A percentile compares a stretch with the other conserved stretches of the same genome.
phyloP scores from a whole-genome alignment of 2,113 vertebrate genomes.

The Notarius lentiginosus region DNA sequence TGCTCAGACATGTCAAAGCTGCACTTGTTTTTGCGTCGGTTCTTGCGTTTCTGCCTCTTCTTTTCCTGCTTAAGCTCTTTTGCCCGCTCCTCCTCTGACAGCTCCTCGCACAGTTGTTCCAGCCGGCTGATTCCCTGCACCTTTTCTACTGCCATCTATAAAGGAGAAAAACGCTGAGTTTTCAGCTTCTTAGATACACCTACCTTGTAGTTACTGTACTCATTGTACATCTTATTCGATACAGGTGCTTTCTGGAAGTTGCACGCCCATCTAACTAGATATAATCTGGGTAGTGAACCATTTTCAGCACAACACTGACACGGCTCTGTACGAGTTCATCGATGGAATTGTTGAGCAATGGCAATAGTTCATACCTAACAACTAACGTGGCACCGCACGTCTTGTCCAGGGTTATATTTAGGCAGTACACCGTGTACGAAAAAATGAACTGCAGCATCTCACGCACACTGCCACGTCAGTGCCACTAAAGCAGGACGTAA shows the following conservation, averaged over 20 bases:
- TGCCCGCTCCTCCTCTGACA: slow-evolving; percentile 92
- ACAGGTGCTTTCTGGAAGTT: neutral
- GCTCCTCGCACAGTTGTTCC: slow-evolving; percentile 94
- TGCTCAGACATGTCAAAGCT: slow-evolving; percentile 82
- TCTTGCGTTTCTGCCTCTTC: slow-evolving; percentile 95
- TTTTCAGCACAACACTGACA: neutral
- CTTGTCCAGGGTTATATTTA: neutral
- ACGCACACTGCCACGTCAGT: neutral
- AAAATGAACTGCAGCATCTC: neutral
- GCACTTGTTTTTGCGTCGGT: slow-evolving; percentile 94
- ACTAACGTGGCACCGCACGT: neutral
- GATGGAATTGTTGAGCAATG: neutral
- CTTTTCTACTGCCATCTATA: slow-evolving; percentile 93
- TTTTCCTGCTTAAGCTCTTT: slow-evolving; percentile 97
- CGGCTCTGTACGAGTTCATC: neutral
- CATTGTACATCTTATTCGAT: neutral
- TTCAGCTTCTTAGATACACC: neutral
- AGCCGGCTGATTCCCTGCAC: slow-evolving; percentile 94
- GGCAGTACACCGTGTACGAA: neutral
- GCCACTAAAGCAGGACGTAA: neutral
- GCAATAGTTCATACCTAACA: neutral
- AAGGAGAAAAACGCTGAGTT: neutral
- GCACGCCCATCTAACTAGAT: neutral
- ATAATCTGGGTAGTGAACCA: neutral
- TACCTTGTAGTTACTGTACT: neutral